Percentiles rank a stretch among this genome's conserved stretches.
phyloP scores from a whole-genome alignment of 2,797 vertebrate species.

The Melanotaenia parkinsoni region DNA sequence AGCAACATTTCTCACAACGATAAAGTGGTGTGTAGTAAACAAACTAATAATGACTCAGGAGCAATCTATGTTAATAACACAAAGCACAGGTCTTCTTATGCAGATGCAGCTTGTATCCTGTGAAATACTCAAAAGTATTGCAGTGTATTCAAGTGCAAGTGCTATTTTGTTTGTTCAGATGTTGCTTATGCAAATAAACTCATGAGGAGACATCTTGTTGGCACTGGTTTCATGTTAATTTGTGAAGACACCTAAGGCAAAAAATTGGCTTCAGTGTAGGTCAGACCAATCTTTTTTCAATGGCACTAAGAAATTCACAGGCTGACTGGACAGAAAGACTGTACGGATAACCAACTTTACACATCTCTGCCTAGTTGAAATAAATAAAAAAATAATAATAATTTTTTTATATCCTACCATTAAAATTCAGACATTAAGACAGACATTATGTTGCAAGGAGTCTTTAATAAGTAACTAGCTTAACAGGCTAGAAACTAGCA shows the following conservation, averaged over 20 bases:
- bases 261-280: neutral
- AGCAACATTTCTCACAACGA: no score
- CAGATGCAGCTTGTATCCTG: no score
- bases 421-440: neutral
- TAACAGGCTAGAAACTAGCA: neutral
- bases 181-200: no score
- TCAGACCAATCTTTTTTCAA: neutral
- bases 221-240: neutral
- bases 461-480: constrained; percentile 35
- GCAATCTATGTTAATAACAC: no score
- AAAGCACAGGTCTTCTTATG: no score
- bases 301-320: no score
- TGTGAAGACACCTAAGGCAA: neutral
- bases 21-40: no score
- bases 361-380: neutral
- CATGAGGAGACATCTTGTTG: no score
- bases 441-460: neutral
- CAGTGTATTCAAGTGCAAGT: no score
- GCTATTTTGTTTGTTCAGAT: no score
- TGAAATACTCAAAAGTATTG: no score
- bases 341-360: neutral
- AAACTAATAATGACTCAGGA: no score
- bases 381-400: neutral
- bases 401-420: neutral
- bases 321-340: neutral